phyloP scores from a whole-genome alignment of 2,888 invertebrate species.

The Hofmannophila pseudospretella region DNA sequence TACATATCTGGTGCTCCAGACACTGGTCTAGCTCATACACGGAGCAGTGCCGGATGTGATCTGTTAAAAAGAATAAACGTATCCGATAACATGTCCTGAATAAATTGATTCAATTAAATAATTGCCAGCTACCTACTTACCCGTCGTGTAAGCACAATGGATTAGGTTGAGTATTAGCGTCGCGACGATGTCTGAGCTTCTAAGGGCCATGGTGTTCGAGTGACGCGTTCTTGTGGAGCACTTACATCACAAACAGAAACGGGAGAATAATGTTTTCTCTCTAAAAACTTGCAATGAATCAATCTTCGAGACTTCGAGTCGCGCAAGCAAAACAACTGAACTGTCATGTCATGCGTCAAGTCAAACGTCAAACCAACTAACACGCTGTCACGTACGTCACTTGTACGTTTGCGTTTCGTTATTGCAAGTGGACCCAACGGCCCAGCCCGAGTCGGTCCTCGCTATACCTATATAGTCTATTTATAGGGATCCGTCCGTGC shows the following conservation, averaged over 20 bases:
- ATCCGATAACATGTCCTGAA: slow-evolving; percentile 48
- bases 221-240: slow-evolving; percentile 17
- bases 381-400: slow-evolving; percentile 1
- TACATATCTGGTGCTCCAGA: slow-evolving; percentile 50
- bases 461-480: too few relatives aligned
- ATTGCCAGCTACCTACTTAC: slow-evolving; percentile 68
- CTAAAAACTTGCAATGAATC: slow-evolving; percentile 29
- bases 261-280: slow-evolving; percentile 28
- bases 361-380: slow-evolving; percentile 4
- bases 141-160: slow-evolving; percentile 51
- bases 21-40: slow-evolving; percentile 41
- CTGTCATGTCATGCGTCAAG: slow-evolving; percentile 23
- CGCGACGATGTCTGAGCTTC: slow-evolving; percentile 42
- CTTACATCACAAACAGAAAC: slow-evolving; percentile 55
- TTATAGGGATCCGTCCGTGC: too few relatives aligned
- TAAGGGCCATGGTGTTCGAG: slow-evolving; percentile 43
- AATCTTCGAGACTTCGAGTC: slow-evolving; percentile 28
- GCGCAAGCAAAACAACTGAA: slow-evolving; percentile 35
- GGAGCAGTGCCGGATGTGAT: slow-evolving; percentile 68
- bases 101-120: slow-evolving; percentile 76
- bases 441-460: too few relatives aligned
- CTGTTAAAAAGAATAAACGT: slow-evolving; percentile 72
- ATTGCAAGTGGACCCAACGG: background rate
- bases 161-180: slow-evolving; percentile 51
- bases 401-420: slow-evolving; percentile 8